Base-by-base conservation (phyloP, 2,797 vertebrate genomes). In the Sphaeramia orbicularis region DNA sequence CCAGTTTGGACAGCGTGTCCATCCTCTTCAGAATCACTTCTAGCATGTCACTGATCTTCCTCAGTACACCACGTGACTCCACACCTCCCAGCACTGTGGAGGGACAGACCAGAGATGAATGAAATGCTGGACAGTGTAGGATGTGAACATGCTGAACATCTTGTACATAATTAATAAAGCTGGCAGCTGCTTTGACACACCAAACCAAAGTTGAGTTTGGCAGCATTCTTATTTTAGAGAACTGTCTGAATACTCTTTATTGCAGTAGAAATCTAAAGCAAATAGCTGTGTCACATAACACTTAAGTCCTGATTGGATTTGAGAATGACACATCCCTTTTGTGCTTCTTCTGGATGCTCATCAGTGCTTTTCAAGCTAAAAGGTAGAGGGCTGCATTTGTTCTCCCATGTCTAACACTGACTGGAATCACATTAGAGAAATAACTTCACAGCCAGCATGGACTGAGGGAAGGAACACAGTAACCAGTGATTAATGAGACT, bases 31-130 rank as follows among this genome's bases (percentile, higher is more conserved):
- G 91, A 92, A 97, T 95, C 89, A 96, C 90, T 92, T 98, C 97
- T 92, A 98, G 84, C 93, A 98, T 96, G 89, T 98, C 96, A 12
- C 95, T 97, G 95, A 98, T 97, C 86, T 95, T 94, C 64, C 96
- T 94, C 78, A 98, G 93, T 82, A 96, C 91, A 1, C 96, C 95
- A 0, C 97, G 95, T 60, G 96, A 97, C 91, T 98, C 97, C 52
- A 95, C 86, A 0, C 94, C 89, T 0, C 95, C 95, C 85, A 94
- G 91, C 94, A 97, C 97, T 98, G 92, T 36, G 43, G 53, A 76
- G 16, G 49, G 16, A 82, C 30, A 75, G 36, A 78, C 14, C 18
- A 27, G 59, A 43, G 53, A 70, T 71, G 32, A 78, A 65, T 66
- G 47, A 56, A 70, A 65, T 63, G 51, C 59, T 37, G 64, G 66